phyloP scores from a whole-genome alignment of 2,888 invertebrate species.

The Mellilla xanthometata region DNA sequence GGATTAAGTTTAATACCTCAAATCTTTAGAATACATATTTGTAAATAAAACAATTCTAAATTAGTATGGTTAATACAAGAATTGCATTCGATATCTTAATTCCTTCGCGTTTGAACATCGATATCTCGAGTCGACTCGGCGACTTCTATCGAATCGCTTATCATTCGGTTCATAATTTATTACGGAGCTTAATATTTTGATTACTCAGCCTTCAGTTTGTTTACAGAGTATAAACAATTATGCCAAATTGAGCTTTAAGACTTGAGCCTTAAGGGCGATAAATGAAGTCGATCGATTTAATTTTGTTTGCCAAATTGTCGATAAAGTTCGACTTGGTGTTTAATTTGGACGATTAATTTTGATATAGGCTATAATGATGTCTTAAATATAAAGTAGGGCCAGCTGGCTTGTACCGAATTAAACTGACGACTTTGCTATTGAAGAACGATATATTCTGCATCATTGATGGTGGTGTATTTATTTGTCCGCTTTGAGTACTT shows the following conservation, averaged over 20 bases:
- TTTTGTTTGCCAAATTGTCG: constrained; percentile 16
- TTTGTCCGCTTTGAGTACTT: no score
- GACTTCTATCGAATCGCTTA: constrained; percentile 22
- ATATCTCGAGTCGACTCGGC: constrained; percentile 4
- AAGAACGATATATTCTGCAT: no score
- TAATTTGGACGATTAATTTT: constrained; percentile 24
- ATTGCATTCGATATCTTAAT: constrained; percentile 13
- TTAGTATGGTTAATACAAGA: neutral
- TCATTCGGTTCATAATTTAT: constrained; percentile 27
- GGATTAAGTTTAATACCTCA: no score
- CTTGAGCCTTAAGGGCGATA: constrained; percentile 7
- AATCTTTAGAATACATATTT: no score
- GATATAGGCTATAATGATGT: constrained; percentile 19
- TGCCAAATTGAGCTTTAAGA: constrained; percentile 14
- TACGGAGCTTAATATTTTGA: constrained; percentile 26
- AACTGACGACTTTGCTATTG: no score
- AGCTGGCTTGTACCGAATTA: no score
- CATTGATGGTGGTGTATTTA: no score
- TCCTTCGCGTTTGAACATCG: neutral
- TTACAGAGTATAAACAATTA: constrained; percentile 3
- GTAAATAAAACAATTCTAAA: no score
- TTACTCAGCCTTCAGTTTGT: constrained; percentile 19
- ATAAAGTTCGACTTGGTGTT: constrained; percentile 18
- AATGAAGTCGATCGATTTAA: constrained; percentile 6
- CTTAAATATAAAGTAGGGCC: constrained; percentile 10